Evolutionary conservation across 2,797 vertebrate genomes (phyloP), one percentile per base, ranked within the genome.

Genomic region (Semotilus atromaculatus): DNA sequence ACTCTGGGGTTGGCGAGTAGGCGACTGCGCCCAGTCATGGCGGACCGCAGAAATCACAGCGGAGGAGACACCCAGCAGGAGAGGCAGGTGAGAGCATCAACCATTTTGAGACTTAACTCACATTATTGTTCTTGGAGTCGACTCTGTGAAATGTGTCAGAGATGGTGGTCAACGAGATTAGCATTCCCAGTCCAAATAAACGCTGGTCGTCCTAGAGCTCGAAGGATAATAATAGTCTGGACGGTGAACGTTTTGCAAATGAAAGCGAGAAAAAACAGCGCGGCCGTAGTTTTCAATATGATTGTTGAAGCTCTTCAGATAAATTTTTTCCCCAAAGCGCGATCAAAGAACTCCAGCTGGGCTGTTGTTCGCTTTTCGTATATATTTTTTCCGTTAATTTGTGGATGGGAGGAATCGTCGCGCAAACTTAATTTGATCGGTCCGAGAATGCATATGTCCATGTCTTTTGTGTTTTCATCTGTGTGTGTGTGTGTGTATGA

Each of bases 61-160:
- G 89, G 86, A 92, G 93, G 92, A 93, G 92, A 89, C 90, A 89
- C 93, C 83, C 94, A 91, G 89, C 95, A 93, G 95, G 92, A 95
- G 94, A 95, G 93, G 95, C 97, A 97, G 97, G 97, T 97, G 96
- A 98, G 97, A 95, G 94, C 95, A 94, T 93, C 94, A 84, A 90
- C 92, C 93, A 93, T 94, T 94, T 94, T 94, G 92, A 93, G 91
- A 93, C 94, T 85, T 94, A 95, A 94, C 94, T 96, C 93, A 91
- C 92, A 90, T 90, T 82, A 91, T 93, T 93, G 92, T 93, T 91
- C 88, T 83, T 21, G 87, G 86, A 90, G 91, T 93, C 92, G 92
- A 91, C 90, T 93, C 91, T 86, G 86, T 84, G 43, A 90, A 92
- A 93, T 91, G 86, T 88, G 90, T 91, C 87, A 89, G 85, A 90